Conservation (phyloP, 2,888 invertebrate species). For the Drosophila nr. perissopoda region DNA sequence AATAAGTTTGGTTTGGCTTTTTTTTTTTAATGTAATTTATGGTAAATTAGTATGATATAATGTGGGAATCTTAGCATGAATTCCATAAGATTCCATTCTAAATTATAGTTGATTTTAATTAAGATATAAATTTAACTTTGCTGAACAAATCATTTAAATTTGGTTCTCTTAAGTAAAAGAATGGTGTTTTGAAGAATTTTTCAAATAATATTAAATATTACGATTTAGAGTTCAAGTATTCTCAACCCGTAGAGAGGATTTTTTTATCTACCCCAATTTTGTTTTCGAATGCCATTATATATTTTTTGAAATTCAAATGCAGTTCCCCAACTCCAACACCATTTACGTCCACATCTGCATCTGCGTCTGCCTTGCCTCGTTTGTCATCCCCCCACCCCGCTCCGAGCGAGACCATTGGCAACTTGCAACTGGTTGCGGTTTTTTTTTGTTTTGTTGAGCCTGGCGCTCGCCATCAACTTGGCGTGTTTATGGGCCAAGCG, state of each 20-base stretch:
- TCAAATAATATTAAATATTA: not conserved
- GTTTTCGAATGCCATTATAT: not conserved
- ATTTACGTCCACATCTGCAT: conserved; percentile 3
- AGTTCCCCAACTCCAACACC: not conserved
- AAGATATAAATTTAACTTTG: not conserved
- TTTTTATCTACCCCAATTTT: not conserved
- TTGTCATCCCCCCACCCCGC: not conserved
- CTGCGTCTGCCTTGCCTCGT: not conserved
- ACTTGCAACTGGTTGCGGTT: conserved; percentile 32
- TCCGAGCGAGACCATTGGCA: not conserved
- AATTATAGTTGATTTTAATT: not conserved
- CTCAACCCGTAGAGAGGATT: not conserved
- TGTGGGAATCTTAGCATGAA: not conserved
- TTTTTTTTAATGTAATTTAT: not conserved
- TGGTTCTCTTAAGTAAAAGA: not conserved
- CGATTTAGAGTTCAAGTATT: not conserved
- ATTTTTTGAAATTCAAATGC: conserved; percentile 1
- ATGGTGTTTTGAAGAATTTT: fast-evolving
- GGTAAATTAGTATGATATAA: not conserved
- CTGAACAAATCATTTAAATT: not conserved
- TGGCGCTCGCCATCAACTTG: conserved; percentile 82
- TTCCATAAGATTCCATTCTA: not conserved
- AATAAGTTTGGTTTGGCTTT: not conserved
- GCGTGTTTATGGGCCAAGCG: conserved; percentile 81
- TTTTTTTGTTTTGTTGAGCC: conserved; percentile 47